Evolutionary conservation across 2,888 invertebrate species (phyloP), one percentile per base, ranked within the genome.

Genomic region (Dicycla oo): DNA sequence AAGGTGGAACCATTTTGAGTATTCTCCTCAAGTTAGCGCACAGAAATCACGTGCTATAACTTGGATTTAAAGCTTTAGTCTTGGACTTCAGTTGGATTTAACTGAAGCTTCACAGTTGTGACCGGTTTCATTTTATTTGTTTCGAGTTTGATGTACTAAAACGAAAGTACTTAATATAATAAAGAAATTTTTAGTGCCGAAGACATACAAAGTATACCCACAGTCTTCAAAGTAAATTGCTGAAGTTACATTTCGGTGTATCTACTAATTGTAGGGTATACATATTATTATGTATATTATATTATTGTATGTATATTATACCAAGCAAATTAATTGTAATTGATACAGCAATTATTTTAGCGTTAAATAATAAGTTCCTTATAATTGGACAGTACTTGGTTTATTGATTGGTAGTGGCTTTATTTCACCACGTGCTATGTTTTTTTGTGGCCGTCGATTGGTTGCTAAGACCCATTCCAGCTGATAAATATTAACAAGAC

Each of bases 401-500:
- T 30, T 53, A 75, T 75, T 58, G 75, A 75, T 53, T 53, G 30
- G 23, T 15, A 61, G 74, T 68, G 40, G 61, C 47, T 78, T 57
- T 69, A 49, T 43, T 74, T 57, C 15, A 69, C 8, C 53, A 67
- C 63, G 30, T 73, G 73, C 65, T 70, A 63, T 34, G 64, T 62
- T 80, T 74, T 30, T 81, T 84, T 87, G 80, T 87, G 81, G 84
- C 78, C 77, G 53, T 45, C 43, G 78, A 80, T 78, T 73, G 73
- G 69, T 63, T 80, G 75, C 73, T 69, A 54, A 65, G 71, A 81
- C 75, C 70, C 66, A 80, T 80, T 73, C 53, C 65, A 45, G 64
- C 77, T 81, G 74, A 90, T 93, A 90, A 91, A 91, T 93, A 93
- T 93, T 91, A 88, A 91, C 85, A 83, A 88, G 88, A 82, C 86